Conservation (phyloP, 2,113 vertebrate species). For the Ramphastos sulfuratus region DNA sequence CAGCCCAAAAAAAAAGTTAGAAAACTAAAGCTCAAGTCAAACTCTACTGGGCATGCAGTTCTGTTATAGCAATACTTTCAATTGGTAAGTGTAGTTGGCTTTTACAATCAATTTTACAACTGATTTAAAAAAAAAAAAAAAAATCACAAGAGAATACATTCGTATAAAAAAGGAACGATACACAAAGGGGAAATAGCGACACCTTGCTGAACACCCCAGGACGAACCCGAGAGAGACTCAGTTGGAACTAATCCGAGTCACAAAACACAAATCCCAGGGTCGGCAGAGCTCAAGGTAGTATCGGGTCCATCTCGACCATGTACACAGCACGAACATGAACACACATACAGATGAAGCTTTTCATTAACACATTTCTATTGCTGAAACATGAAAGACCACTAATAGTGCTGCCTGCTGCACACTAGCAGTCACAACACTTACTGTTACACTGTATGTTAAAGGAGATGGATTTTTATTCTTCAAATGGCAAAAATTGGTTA, state of each 20-base stretch:
- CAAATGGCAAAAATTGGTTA: background rate
- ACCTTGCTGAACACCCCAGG: background rate
- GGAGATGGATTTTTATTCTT: background rate
- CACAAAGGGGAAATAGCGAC: constrained; percentile 35
- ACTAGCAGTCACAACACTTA: background rate
- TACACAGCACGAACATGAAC: background rate
- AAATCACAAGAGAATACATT: constrained; percentile 64
- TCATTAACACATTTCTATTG: background rate
- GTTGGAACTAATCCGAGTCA: background rate
- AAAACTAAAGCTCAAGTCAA: constrained; percentile 45
- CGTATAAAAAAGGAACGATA: constrained; percentile 65
- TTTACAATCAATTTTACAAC: constrained; percentile 65
- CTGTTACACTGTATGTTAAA: background rate
- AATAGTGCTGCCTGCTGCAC: background rate
- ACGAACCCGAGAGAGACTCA: background rate
- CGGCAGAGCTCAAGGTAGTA: background rate
- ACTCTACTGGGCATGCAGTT: constrained; percentile 62
- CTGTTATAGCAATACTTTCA: constrained; percentile 65
- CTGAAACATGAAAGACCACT: background rate
- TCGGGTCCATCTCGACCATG: background rate
- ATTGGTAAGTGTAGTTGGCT: constrained; percentile 46
- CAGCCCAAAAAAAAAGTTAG: background rate
- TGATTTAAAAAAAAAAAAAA: constrained; percentile 4
- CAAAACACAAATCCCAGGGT: background rate
- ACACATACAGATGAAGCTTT: background rate